Percentiles rank a stretch among this genome's conserved stretches.
Conservation (phyloP, 2,113 vertebrate genomes). For the Gallinago media region DNA sequence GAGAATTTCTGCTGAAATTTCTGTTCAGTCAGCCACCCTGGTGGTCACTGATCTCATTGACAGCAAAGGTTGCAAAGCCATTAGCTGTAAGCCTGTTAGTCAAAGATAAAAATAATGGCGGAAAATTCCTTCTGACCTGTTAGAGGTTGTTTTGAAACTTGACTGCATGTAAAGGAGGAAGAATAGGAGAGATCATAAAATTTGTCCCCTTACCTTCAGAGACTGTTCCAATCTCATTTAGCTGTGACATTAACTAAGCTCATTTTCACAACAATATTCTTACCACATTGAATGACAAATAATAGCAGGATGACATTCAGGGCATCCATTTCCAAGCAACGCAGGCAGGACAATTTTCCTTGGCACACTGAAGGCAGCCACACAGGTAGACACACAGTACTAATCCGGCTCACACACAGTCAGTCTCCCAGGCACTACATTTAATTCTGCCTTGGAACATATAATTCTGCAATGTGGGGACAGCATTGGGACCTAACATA, state of each 20-base stretch:
- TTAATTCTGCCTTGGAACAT: neutral
- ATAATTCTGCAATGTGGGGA: neutral
- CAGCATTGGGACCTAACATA: neutral
- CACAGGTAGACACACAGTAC: neutral
- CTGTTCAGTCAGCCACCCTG: neutral
- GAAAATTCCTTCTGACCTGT: neutral
- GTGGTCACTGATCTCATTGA: neutral
- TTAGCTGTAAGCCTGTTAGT: neutral
- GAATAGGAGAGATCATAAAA: neutral
- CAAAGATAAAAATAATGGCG: neutral
- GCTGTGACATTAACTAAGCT: neutral
- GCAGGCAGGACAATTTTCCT: neutral
- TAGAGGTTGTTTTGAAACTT: neutral
- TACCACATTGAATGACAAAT: neutral
- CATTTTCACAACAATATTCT: neutral
- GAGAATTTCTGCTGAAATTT: neutral
- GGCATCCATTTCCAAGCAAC: neutral
- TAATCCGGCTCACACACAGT: accelerated
- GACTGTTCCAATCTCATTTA: neutral
- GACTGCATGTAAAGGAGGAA: neutral
- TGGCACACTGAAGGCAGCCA: neutral
- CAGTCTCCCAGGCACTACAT: neutral
- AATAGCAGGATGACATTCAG: neutral
- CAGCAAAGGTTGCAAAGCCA: neutral
- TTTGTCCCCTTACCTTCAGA: neutral